Evolutionary conservation across 2,888 invertebrate species (phyloP), one percentile per base, ranked within the genome.

Genomic region (Monochamus alternatus): DNA sequence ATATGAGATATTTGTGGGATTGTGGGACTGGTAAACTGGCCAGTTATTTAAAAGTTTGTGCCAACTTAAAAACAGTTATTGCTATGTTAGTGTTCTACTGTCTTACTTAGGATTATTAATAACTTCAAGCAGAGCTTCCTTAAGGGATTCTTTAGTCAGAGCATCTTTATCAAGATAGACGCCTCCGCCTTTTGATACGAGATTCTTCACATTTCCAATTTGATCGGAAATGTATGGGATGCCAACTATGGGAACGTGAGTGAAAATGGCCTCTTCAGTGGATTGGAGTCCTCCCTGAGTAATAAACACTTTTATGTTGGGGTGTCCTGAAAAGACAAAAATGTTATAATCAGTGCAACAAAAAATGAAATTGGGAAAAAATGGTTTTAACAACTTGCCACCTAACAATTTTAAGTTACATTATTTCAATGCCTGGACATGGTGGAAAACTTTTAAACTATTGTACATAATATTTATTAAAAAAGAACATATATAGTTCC

Each of bases 251-350:
- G 90, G 90, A 1, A 90, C 88, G 32, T 86, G 87, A 5, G 87
- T 87, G 22, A 81, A 81, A 5, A 90, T 87, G 2, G 89, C 87
- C 76, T 90, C 90, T 38, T 89, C 89, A 3, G 88, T 86, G 0
- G 90, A 90, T 62, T 90, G 89, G 2, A 89, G 78, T 3, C 90
- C 90, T 66, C 89, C 89, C 85, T 90, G 90, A 0, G 88, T 89
- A 52, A 90, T 88, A 73, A 90, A 90, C 0, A 89, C 66, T 73
- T 89, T 90, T 0, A 90, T 78, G 70, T 90, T 89, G 70, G 85
- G 85, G 79, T 90, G 89, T 14, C 77, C 84, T 85, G 51, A 55
- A 80, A 83, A 58, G 14, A 43, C 43, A 69, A 79, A 82, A 89
- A 87, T 8, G 22, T 22, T 22, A 22, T 22, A 22, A 22, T 22